These are phyloP conservation scores for Nephrocerus scutellatus DNA, from an alignment of 2,888 invertebrate genomes.

Conservation along the genomic window DNA sequence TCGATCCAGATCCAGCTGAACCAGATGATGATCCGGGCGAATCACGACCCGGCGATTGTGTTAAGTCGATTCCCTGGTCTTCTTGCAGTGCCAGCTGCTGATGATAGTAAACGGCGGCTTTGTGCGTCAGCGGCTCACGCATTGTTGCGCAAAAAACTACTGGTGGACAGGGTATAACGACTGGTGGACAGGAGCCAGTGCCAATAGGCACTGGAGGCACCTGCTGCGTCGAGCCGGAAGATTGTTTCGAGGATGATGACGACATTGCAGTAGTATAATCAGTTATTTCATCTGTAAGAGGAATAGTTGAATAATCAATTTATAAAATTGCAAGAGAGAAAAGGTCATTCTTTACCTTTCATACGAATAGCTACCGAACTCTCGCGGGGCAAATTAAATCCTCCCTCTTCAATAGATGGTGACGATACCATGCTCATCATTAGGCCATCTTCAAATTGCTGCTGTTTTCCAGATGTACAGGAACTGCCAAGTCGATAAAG, in stretches of 20 bases:
- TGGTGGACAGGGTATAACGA: slow-evolving; percentile 53
- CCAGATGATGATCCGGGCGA: slow-evolving; percentile 86
- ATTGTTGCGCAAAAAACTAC: slow-evolving; percentile 56
- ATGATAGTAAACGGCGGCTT: slow-evolving; percentile 71
- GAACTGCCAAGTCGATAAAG: slow-evolving; percentile 39
- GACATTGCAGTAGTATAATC: slow-evolving; percentile 35
- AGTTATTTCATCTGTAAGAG: slow-evolving; percentile 58
- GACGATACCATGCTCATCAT: slow-evolving; percentile 46
- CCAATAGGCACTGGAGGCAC: slow-evolving; percentile 8
- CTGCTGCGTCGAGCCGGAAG: slow-evolving; percentile 32
- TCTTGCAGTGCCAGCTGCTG: slow-evolving; percentile 76
- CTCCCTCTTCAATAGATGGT: slow-evolving; percentile 48
- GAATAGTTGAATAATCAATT: slow-evolving; percentile 9
- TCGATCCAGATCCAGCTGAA: slow-evolving; percentile 77
- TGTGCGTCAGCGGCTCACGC: slow-evolving; percentile 63
- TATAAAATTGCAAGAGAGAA: not conserved
- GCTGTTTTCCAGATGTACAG: slow-evolving; percentile 20
- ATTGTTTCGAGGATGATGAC: too few relatives aligned
- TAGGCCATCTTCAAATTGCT: slow-evolving; percentile 38
- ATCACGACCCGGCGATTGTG: slow-evolving; percentile 88
- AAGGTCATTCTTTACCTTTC: slow-evolving; percentile 34
- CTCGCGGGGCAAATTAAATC: slow-evolving; percentile 46
- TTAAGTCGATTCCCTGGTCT: slow-evolving; percentile 83
- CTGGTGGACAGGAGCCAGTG: slow-evolving; percentile 25
- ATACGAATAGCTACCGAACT: slow-evolving; percentile 45